These are phyloP conservation scores for Drosophila kambysellisi DNA, from an alignment of 2,888 invertebrate genomes.

Conservation along the genomic window DNA sequence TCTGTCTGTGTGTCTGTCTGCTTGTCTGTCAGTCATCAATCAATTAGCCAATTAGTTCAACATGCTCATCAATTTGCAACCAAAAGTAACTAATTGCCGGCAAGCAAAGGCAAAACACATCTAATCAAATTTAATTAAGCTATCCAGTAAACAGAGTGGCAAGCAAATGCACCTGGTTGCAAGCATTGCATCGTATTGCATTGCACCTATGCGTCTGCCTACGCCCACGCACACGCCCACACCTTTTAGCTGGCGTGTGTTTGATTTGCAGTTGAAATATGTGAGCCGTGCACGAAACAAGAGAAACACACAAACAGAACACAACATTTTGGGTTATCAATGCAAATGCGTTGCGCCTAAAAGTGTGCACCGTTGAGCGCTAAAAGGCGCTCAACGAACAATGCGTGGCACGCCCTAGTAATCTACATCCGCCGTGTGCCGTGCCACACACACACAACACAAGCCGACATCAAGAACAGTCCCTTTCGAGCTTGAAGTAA, in stretches of 20 bases:
- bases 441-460: not conserved
- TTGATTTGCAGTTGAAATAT: slow-evolving; percentile 76
- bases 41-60: slow-evolving; percentile 76
- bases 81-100: slow-evolving; percentile 76
- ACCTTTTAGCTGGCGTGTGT: slow-evolving; percentile 53
- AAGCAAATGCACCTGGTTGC: slow-evolving; percentile 43
- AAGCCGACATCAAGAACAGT: not conserved
- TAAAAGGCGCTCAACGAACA: slow-evolving; percentile 61
- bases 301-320: slow-evolving; percentile 27
- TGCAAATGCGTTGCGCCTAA: slow-evolving; percentile 69
- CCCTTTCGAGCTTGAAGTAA: slow-evolving; percentile 49
- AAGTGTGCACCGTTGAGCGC: slow-evolving; percentile 63
- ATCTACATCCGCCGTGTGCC: slow-evolving; percentile 6
- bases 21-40: slow-evolving; percentile 61
- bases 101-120: slow-evolving; percentile 63
- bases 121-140: slow-evolving; percentile 80
- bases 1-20: slow-evolving; percentile 7
- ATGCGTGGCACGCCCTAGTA: slow-evolving; percentile 44
- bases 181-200: slow-evolving; percentile 33
- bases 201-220: slow-evolving; percentile 4
- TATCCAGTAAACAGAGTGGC: slow-evolving; percentile 62
- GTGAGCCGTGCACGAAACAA: slow-evolving; percentile 65
- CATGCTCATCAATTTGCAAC: slow-evolving; percentile 66
- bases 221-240: slow-evolving; percentile 13
- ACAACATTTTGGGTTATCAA: slow-evolving; percentile 69